Percentiles rank a stretch among this genome's conserved stretches.
phyloP scores from a whole-genome alignment of 1,140 invertebrate genomes.

The Euwallacea fornicatus region DNA sequence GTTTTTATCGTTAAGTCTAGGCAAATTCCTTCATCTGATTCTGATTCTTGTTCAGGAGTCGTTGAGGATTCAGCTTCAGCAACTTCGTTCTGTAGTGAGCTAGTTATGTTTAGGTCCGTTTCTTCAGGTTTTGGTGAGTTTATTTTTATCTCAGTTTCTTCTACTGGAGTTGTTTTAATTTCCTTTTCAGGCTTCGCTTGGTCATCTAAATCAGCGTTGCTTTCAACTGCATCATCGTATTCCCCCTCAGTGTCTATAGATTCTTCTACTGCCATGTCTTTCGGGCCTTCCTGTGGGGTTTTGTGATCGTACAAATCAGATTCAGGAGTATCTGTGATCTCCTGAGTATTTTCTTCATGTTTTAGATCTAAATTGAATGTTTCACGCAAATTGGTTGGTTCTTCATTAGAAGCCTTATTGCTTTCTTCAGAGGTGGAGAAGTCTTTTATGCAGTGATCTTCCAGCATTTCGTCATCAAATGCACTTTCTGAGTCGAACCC shows the following conservation, averaged over 20 bases:
- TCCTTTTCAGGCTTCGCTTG: background rate
- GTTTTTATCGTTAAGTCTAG: constrained; percentile 50
- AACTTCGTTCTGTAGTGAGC: constrained; percentile 11
- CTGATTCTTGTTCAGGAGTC: constrained; percentile 27
- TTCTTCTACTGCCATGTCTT: background rate
- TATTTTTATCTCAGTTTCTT: background rate
- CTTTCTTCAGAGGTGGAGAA: constrained; percentile 17
- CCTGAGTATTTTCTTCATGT: background rate
- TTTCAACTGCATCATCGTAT: background rate
- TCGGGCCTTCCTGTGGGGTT: too few species aligned
- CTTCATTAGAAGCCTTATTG: constrained; percentile 5
- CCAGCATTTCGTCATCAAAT: constrained; percentile 24
- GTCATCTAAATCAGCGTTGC: background rate
- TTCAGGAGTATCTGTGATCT: background rate
- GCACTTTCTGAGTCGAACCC: constrained; percentile 18
- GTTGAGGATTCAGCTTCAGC: constrained; percentile 47
- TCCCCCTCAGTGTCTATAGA: background rate
- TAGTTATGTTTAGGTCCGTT: constrained; percentile 28
- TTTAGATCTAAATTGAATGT: background rate
- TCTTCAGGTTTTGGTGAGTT: background rate
- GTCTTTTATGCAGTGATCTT: background rate
- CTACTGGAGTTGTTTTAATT: background rate
- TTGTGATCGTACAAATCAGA: too few species aligned
- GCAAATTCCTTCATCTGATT: constrained; percentile 54
- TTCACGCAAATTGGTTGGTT: background rate